phyloP scores from a whole-genome alignment of 2,888 invertebrate species.

The Athalia circularis region DNA sequence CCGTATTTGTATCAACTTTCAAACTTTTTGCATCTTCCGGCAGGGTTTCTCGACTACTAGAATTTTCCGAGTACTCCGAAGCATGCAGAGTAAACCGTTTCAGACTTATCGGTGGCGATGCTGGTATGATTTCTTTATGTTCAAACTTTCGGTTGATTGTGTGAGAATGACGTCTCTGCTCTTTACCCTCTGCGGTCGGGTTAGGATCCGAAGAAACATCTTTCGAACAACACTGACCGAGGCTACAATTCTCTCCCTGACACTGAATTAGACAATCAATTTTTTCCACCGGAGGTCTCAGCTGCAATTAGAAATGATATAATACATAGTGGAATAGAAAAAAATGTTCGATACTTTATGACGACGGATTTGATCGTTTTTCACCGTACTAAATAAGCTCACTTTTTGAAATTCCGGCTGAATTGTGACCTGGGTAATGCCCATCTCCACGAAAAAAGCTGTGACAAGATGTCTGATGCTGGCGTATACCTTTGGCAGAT shows the following conservation, averaged over 20 bases:
- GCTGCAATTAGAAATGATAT: slow-evolving; percentile 4
- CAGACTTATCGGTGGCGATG: slow-evolving; percentile 54
- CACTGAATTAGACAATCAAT: slow-evolving; percentile 68
- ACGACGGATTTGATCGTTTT: neutral
- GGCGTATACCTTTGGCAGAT: slow-evolving; percentile 74
- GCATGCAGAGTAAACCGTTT: slow-evolving; percentile 51
- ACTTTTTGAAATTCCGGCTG: slow-evolving; percentile 86
- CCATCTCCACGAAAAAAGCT: slow-evolving; percentile 86
- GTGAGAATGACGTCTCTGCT: slow-evolving; percentile 45
- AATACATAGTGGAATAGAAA: neutral
- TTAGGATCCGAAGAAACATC: slow-evolving; percentile 38
- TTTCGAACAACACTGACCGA: slow-evolving; percentile 66
- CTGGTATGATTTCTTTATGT: slow-evolving; percentile 59
- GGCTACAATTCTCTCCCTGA: slow-evolving; percentile 65
- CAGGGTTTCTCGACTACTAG: neutral
- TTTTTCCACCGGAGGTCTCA: slow-evolving; percentile 56
- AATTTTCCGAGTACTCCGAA: neutral
- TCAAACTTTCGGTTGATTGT: slow-evolving; percentile 56
- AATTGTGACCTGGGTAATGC: slow-evolving; percentile 89
- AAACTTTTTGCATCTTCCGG: neutral
- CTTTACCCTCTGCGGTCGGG: slow-evolving; percentile 42
- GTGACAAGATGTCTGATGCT: slow-evolving; percentile 79
- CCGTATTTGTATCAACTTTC: no score
- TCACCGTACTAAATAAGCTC: slow-evolving; percentile 31
- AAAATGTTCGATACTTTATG: neutral